Conservation (phyloP, 2,888 invertebrate species). For the Diaphora mendica region DNA sequence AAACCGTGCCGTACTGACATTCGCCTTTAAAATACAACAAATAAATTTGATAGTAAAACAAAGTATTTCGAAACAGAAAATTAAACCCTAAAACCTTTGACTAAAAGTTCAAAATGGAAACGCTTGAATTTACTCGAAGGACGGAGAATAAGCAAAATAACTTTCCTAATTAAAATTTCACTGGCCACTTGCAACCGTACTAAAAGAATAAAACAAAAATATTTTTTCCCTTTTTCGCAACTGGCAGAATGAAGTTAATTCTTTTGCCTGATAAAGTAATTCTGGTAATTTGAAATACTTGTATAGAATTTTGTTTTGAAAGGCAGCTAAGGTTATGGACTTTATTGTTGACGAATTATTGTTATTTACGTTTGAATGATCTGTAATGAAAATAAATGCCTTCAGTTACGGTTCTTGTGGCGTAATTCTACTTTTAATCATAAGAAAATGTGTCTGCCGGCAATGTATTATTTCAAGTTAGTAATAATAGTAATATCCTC, state of each 20-base stretch:
- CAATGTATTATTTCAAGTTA: not conserved
- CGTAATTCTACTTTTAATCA: not conserved
- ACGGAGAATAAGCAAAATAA: constrained; percentile 61
- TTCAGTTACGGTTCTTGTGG: not conserved
- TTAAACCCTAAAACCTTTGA: constrained; percentile 2
- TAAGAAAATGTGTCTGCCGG: not conserved
- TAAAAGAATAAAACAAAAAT: constrained; percentile 60
- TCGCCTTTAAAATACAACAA: constrained; percentile 56
- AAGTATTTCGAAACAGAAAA: constrained; percentile 15
- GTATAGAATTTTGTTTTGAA: constrained; percentile 28
- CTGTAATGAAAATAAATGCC: not conserved
- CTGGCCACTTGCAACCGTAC: constrained; percentile 63
- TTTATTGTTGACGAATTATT: not conserved
- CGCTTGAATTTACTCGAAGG: constrained; percentile 33
- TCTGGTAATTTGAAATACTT: constrained; percentile 47
- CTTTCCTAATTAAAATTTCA: constrained; percentile 78
- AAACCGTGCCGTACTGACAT: constrained; percentile 50
- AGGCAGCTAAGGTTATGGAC: constrained; percentile 4
- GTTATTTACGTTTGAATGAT: not conserved
- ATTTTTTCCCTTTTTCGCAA: constrained; percentile 48
- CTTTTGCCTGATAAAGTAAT: constrained; percentile 54
- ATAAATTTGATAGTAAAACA: constrained; percentile 42
- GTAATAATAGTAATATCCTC: too few relatives aligned
- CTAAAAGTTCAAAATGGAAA: constrained; percentile 32
- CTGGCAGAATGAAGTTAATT: constrained; percentile 61